These are phyloP conservation scores for Chiloscyllium plagiosum DNA, from an alignment of 2,113 vertebrate species.

Conservation along the genomic window DNA sequence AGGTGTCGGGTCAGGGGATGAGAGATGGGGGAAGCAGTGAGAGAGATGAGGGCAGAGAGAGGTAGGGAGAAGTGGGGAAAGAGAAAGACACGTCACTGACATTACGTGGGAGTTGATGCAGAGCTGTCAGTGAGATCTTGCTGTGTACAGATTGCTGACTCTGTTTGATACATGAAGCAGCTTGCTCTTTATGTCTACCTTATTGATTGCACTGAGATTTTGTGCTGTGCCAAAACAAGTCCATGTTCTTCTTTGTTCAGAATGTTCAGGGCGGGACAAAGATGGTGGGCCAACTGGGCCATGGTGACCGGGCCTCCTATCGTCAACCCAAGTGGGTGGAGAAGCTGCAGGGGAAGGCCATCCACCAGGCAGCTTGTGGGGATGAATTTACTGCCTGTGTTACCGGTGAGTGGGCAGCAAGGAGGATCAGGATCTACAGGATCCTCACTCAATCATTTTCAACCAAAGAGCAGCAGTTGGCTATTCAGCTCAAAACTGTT, in stretches of 20 bases:
- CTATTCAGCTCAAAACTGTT: too few species aligned
- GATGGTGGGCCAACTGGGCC: conserved; percentile 90
- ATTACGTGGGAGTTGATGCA: not conserved
- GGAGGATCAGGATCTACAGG: too few species aligned
- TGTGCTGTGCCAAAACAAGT: not conserved
- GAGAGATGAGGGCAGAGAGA: too few species aligned
- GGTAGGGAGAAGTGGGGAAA: too few species aligned
- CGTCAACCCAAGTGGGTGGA: conserved; percentile 90
- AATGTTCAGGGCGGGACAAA: conserved; percentile 93
- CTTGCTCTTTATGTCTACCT: not conserved
- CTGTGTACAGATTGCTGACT: not conserved
- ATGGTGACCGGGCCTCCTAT: conserved; percentile 92
- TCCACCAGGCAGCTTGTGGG: conserved; percentile 88
- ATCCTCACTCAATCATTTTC: not conserved
- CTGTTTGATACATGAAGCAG: not conserved
- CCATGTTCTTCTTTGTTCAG: conserved; percentile 50
- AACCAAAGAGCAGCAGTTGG: too few species aligned
- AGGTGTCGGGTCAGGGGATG: too few species aligned
- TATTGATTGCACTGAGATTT: not conserved
- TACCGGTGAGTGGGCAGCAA: conserved; percentile 64
- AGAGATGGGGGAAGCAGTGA: too few species aligned
- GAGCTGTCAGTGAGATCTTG: not conserved
- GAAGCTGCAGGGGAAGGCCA: conserved; percentile 84
- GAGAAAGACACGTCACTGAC: too few species aligned
- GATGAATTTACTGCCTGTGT: conserved; percentile 91